These are phyloP conservation scores for Gymnocephalus cernua DNA, from an alignment of 2,113 vertebrate genomes.

Conservation along the genomic window DNA sequence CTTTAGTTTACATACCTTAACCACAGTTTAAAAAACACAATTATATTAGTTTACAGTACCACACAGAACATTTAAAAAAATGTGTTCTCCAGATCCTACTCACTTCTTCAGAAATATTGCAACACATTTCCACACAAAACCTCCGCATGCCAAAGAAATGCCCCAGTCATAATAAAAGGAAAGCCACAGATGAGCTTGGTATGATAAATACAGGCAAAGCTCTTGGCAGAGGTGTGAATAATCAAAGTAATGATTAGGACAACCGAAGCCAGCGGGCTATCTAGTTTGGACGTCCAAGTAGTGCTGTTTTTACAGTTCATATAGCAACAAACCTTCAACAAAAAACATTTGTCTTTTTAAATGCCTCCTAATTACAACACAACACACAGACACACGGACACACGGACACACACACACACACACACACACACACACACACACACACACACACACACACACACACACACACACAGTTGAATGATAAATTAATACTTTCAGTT, in stretches of 20 bases:
- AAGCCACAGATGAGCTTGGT: conserved; percentile 20
- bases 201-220: conserved; percentile 16
- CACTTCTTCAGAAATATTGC: conserved; percentile 8
- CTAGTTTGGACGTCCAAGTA: not conserved
- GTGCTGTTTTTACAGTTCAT: conserved; percentile 6
- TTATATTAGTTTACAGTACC: conserved; percentile 12
- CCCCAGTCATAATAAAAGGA: conserved; percentile 11
- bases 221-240: conserved; percentile 33
- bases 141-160: conserved; percentile 27
- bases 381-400: not conserved
- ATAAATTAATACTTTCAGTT: too few relatives aligned
- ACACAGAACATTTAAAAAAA: conserved; percentile 8
- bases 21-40: conserved; percentile 27
- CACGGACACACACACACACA: too few relatives aligned
- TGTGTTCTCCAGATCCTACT: conserved; percentile 33
- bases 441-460: too few relatives aligned
- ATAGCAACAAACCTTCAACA: conserved; percentile 3
- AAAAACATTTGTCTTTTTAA: not conserved
- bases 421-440: too few relatives aligned
- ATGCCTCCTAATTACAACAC: not conserved
- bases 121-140: conserved; percentile 38
- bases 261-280: conserved; percentile 5
- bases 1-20: conserved; percentile 5
- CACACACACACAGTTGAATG: too few relatives aligned
- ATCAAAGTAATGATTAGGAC: conserved; percentile 40